Conservation (phyloP, 2,888 invertebrate genomes). For the Meandrusa payeni region DNA sequence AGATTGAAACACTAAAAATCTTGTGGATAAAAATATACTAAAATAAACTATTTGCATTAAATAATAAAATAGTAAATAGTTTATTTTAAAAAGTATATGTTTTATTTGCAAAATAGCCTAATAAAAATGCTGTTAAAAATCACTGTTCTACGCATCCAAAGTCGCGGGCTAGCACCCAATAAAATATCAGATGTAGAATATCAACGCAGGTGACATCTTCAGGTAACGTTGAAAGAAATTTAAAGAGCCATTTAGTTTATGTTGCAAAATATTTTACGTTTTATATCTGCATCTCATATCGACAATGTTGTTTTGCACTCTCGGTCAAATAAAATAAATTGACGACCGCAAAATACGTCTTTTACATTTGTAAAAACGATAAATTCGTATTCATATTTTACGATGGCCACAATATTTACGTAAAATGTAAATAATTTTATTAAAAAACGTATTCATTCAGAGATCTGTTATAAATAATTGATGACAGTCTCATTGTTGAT, state of each 20-base stretch:
- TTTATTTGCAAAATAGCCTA: no score
- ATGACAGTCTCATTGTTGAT: no score
- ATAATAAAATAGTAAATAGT: no score
- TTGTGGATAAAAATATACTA: no score
- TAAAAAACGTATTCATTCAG: slow-evolving; percentile 11
- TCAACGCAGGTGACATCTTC: no score
- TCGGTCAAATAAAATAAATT: slow-evolving; percentile 11
- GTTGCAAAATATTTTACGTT: slow-evolving; percentile 1
- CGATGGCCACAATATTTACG: slow-evolving; percentile 1
- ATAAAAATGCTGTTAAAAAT: no score
- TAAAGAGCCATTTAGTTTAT: not conserved
- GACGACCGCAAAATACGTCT: slow-evolving; percentile 3
- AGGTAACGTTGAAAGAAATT: not conserved
- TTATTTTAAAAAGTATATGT: no score
- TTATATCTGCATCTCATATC: slow-evolving; percentile 8
- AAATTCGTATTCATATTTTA: slow-evolving; percentile 4
- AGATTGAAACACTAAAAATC: no score
- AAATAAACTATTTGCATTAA: no score
- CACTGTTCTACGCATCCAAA: no score
- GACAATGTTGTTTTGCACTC: slow-evolving; percentile 7
- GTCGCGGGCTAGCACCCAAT: no score
- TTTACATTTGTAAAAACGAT: not conserved
- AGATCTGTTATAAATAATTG: slow-evolving; percentile 8
- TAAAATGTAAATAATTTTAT: slow-evolving; percentile 7
- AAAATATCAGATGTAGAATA: no score